These are phyloP conservation scores for Atrichornis clamosus DNA, from an alignment of 2,113 vertebrate species.

Conservation along the genomic window DNA sequence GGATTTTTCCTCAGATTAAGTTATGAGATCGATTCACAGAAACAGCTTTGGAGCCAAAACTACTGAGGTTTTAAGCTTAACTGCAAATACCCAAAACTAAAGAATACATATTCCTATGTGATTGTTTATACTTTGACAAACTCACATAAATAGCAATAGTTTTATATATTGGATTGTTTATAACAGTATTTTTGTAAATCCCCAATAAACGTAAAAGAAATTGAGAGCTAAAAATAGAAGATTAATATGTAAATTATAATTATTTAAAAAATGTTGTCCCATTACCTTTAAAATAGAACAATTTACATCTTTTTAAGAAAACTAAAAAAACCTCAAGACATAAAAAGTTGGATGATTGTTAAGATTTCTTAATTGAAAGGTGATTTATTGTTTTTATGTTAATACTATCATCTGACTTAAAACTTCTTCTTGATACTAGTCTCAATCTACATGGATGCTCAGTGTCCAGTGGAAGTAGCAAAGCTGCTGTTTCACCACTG, in stretches of 20 bases:
- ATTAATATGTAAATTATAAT: background rate
- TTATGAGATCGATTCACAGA: background rate
- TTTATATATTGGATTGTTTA: background rate
- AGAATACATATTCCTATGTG: background rate
- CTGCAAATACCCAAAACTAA: background rate
- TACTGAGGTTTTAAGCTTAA: background rate
- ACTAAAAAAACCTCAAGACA: fast-evolving
- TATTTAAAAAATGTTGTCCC: background rate
- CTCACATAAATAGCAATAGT: background rate
- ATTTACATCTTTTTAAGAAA: background rate
- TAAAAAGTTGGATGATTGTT: background rate
- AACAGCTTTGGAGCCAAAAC: background rate
- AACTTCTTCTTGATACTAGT: background rate
- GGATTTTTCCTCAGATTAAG: background rate
- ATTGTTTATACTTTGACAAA: background rate
- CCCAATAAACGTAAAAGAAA: background rate
- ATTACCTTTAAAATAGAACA: background rate
- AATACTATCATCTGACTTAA: background rate
- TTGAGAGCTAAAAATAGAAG: background rate
- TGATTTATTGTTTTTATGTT: background rate
- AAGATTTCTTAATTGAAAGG: background rate
- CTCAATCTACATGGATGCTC: background rate
- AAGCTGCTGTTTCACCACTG: background rate
- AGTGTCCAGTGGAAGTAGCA: background rate
- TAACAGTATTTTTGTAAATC: background rate